Evolutionary conservation across 2,888 invertebrate genomes (phyloP).

Genomic region (Lacanobia oleracea): DNA sequence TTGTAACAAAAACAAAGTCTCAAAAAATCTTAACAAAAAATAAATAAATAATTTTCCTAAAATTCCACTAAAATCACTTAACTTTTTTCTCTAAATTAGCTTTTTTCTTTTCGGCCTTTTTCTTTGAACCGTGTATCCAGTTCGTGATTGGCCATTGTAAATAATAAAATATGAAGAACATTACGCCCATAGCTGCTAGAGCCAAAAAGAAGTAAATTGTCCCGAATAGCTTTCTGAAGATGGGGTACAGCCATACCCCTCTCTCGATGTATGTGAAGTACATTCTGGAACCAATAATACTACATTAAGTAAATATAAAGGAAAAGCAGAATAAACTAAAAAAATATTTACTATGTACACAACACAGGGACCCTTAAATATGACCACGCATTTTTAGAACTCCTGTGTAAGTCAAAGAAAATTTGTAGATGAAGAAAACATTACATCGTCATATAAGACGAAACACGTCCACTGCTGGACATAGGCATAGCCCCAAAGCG

Average conservation of each 20-base stretch:
- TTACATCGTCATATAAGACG: too few species aligned
- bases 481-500: too few species aligned
- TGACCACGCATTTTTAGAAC: too few species aligned
- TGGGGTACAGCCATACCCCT: conserved; percentile 81
- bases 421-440: too few species aligned
- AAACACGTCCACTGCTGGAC: too few species aligned
- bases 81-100: conserved; percentile 50
- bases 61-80: conserved; percentile 21
- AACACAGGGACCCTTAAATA: too few species aligned
- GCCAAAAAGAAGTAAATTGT: conserved; percentile 74
- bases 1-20: not conserved
- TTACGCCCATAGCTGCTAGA: conserved; percentile 42
- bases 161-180: conserved; percentile 70
- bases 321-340: too few species aligned
- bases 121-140: conserved; percentile 64
- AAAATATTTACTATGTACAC: too few species aligned
- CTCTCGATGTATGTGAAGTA: conserved; percentile 78
- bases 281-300: conserved; percentile 76
- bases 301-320: not conserved
- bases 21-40: conserved; percentile 5
- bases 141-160: conserved; percentile 77
- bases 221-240: conserved; percentile 73
- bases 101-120: conserved; percentile 35
- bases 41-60: not conserved
- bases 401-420: too few species aligned